phyloP scores from a whole-genome alignment of 2,113 vertebrate species.

The Cricetomys ansorgei region DNA sequence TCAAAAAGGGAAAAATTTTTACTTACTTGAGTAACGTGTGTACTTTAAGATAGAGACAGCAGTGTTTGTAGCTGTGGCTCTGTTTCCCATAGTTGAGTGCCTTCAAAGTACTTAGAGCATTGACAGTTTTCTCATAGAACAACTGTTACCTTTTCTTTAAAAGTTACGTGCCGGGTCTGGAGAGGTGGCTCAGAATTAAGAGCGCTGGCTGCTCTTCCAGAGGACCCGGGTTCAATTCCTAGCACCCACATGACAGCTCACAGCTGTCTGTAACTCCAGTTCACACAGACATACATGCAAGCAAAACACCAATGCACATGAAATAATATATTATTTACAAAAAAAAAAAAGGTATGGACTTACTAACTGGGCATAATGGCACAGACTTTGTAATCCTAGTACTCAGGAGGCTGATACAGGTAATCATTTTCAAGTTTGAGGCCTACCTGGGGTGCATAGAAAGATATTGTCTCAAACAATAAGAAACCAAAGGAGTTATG shows the following conservation, averaged over 20 bases:
- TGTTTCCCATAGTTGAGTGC: not conserved
- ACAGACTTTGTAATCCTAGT: not conserved
- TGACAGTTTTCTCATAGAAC: not conserved
- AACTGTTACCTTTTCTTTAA: not conserved
- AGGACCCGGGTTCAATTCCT: too few species aligned
- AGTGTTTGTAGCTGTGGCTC: constrained; percentile 32
- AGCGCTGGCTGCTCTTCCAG: too few species aligned
- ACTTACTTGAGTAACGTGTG: not conserved
- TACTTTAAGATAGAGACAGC: not conserved
- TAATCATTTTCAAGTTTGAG: not conserved
- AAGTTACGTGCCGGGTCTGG: not conserved
- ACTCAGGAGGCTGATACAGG: not conserved
- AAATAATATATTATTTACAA: too few species aligned
- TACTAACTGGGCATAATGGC: not conserved
- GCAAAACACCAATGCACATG: too few species aligned
- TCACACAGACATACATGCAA: too few species aligned
- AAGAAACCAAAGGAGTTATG: not conserved
- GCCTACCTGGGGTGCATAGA: not conserved
- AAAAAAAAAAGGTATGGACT: too few species aligned
- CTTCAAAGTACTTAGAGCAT: constrained; percentile 29
- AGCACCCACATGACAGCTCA: too few species aligned
- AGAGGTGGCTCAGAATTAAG: too few species aligned
- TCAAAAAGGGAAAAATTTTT: not conserved
- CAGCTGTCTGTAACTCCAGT: too few species aligned
- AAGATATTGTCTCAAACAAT: not conserved